Evolutionary conservation across 2,113 vertebrate genomes (phyloP).

Genomic region (Oncorhynchus masou): DNA sequence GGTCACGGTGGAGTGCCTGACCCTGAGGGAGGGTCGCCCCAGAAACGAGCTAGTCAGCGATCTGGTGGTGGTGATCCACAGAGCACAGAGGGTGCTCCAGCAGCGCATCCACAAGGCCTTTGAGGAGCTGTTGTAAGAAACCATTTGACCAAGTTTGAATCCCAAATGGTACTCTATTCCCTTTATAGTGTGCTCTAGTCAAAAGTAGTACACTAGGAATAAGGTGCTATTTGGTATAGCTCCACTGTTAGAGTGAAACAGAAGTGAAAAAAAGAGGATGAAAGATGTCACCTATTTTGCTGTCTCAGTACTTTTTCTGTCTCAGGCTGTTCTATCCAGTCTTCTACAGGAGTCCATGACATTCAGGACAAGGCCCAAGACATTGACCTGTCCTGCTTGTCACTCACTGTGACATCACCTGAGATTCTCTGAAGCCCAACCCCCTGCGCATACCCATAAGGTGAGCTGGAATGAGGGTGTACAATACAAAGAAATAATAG

Average conservation of each 20-base stretch:
- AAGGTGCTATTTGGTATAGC: too few species aligned
- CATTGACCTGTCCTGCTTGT: constrained; percentile 82
- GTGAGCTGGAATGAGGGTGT: constrained; percentile 62
- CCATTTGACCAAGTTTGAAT: too few species aligned
- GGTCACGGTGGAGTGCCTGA: constrained; percentile 83
- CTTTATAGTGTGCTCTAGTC: too few species aligned
- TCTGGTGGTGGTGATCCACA: constrained; percentile 78
- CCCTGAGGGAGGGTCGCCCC: constrained; percentile 81
- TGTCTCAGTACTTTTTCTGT: neutral
- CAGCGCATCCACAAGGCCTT: constrained; percentile 79
- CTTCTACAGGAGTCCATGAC: constrained; percentile 83
- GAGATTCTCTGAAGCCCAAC: constrained; percentile 89
- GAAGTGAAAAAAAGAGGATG: too few species aligned
- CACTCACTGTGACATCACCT: constrained; percentile 78
- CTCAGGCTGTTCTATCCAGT: constrained; percentile 57
- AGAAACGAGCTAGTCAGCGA: constrained; percentile 83
- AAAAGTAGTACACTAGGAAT: too few species aligned
- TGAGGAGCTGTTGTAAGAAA: constrained; percentile 83
- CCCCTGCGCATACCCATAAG: constrained; percentile 77
- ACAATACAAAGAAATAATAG: neutral
- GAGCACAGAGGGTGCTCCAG: constrained; percentile 79
- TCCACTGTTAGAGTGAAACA: too few species aligned
- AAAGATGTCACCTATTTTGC: too few species aligned
- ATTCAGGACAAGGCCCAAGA: constrained; percentile 83
- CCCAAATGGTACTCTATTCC: too few species aligned